Evolutionary conservation across 1,140 invertebrate species (phyloP), one percentile per base, ranked within the genome.

Genomic region (Hycleus phaleratus): DNA sequence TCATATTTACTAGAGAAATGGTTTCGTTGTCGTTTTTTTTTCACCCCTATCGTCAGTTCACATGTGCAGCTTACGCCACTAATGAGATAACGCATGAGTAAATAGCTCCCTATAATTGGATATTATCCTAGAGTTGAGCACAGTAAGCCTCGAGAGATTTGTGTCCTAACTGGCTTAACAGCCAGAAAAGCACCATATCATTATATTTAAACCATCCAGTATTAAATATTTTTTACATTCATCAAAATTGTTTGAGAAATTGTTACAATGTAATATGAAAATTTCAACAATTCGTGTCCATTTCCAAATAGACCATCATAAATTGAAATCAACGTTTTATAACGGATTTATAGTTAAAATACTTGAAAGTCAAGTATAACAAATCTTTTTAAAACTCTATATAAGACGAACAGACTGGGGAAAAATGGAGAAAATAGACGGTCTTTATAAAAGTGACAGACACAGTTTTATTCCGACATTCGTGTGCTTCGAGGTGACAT

Each of bases 1-100:
- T 32, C 4, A 32, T 32, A 32, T 32, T 32, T 32, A 7, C 32
- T 32, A 32, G 32, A 32, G 32, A 32, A 18, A 18, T 18, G 18
- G 18, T 18, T 18, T 18, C 18, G 18, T 18, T 18, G 18, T 32
- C 32, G 1, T 5, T 32, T 32, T 32, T 32, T 5, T 32, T 32
- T 32, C 32, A 5, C 32, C 32, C 32, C 32, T 32, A 7, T 32
- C 18, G 18, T 18, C 18, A 18, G 18, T 18, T 18, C 46, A 53
- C 50, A 53, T 53, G 49, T 60, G 58, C 52, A 55, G 52, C 58
- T 60, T 58, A 58, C 49, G 46, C 53, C 46, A 49, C 46, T 62
- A 62, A 62, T 59, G 60, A 62, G 60, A 59, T 59, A 63, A 60
- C 61, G 61, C 61, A 60, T 60, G 61, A 63, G 61, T 59, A 63